phyloP scores from a whole-genome alignment of 2,888 invertebrate species.

The Stenodera caucasica region DNA sequence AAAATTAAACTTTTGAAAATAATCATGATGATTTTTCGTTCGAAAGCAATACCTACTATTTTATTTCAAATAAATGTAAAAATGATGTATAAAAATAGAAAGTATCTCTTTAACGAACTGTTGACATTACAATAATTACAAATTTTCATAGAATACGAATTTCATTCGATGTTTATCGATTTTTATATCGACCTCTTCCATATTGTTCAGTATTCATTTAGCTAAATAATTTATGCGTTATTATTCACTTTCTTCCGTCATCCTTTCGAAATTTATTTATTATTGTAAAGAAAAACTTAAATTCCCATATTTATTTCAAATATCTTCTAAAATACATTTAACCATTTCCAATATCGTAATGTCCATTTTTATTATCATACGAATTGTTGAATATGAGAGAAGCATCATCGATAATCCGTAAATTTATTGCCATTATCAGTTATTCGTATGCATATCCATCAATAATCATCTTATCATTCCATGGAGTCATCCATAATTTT shows the following conservation, averaged over 20 bases:
- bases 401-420: slow-evolving; percentile 15
- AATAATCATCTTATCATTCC: slow-evolving; percentile 4
- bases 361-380: slow-evolving; percentile 13
- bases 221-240: neutral
- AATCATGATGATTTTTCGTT: neutral
- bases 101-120: neutral
- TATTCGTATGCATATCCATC: slow-evolving; percentile 5
- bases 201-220: neutral
- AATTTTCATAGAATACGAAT: no score
- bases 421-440: slow-evolving; percentile 23
- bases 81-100: slow-evolving; percentile 1
- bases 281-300: no score
- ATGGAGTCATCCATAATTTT: slow-evolving; percentile 14
- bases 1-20: neutral
- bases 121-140: neutral
- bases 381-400: slow-evolving; percentile 16
- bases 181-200: neutral
- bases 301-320: no score
- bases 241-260: neutral
- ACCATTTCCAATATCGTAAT: neutral
- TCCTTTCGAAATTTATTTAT: no score
- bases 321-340: neutral
- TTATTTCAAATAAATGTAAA: neutral
- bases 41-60: neutral
- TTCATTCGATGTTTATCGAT: neutral